Conservation (phyloP, 2,113 vertebrate species). For the Prochilodus magdalenae region DNA sequence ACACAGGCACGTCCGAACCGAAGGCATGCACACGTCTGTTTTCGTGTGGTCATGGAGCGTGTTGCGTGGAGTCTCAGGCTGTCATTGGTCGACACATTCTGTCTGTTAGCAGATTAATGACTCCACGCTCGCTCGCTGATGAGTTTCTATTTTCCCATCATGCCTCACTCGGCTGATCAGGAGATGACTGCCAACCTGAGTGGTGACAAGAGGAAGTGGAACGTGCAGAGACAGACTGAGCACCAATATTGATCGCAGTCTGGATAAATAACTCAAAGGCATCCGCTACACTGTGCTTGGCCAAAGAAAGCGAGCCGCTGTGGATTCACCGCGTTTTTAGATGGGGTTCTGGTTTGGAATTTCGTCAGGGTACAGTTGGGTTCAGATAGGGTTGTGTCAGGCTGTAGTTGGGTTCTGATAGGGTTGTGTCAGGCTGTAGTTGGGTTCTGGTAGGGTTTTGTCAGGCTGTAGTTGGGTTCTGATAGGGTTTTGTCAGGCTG, state of each 20-base stretch:
- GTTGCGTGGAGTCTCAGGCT: not conserved
- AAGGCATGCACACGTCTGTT: not conserved
- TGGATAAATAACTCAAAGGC: conserved; percentile 25
- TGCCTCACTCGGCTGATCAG: conserved; percentile 35
- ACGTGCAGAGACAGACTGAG: not conserved
- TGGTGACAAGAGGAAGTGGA: conserved; percentile 1
- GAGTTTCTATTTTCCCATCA: conserved; percentile 47
- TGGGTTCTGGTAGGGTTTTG: too few species aligned
- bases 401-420: too few species aligned
- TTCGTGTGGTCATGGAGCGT: conserved; percentile 54
- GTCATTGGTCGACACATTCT: conserved; percentile 2
- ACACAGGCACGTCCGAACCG: not conserved
- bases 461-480: too few species aligned
- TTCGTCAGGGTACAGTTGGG: too few species aligned
- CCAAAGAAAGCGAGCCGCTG: not conserved
- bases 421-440: too few species aligned
- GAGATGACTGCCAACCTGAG: conserved; percentile 40
- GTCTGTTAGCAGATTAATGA: conserved; percentile 35
- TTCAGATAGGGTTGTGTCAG: not conserved
- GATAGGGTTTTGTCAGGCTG: too few species aligned
- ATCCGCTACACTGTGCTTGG: not conserved
- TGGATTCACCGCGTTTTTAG: too few species aligned
- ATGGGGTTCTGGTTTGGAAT: not conserved
- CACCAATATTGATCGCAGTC: conserved; percentile 14
- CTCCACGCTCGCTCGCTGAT: conserved; percentile 33